Base-by-base conservation (phyloP, 1,140 invertebrate genomes). In the Caerostris extrusa region DNA sequence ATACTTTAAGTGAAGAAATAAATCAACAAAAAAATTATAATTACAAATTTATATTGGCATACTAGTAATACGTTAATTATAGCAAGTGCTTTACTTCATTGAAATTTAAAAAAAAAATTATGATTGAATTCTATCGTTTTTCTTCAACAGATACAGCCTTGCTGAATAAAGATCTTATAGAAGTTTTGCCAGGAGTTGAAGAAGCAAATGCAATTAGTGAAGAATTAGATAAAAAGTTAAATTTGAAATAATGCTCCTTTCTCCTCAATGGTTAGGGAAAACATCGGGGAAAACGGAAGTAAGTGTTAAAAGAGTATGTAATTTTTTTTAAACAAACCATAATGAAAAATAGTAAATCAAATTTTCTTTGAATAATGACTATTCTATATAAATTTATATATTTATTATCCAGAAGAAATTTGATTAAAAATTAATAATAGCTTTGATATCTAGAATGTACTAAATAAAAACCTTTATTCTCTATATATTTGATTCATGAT, bases 181-280 rank as follows among this genome's bases (percentile, higher is more conserved):
- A 97, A 95, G 95, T 97, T 57, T 95, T 97, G 94, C 97, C 97
- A 5, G 95, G 96, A 17, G 96, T 97, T 17, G 96, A 97, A 92
- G 96, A 97, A 95, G 97, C 97, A 5, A 97, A 97, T 95, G 96
- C 96, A 58, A 97, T 97, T 95, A 97, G 96, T 93, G 96, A 97
- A 94, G 97, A 97, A 94, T 95, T 97, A 58, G 96, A 97, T 88
- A 97, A 96, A 94, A 96, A 93, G 96, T 97, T 61, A 96, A 96
- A 94, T 97, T 97, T 95, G 97, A 97, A 95, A 96, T 97, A 34
- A 95, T 97, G 93, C 95, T 97, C 57, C 96, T 97, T 67, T 96
- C 97, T 34, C 96, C 97, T 50, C 96, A 97, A 94, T 96, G 96
- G 83, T 94, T 96, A n/a, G 96, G 96, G n/a, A 96, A 96, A 95